phyloP scores from a whole-genome alignment of 2,797 vertebrate species.

The Decapterus maruadsi region DNA sequence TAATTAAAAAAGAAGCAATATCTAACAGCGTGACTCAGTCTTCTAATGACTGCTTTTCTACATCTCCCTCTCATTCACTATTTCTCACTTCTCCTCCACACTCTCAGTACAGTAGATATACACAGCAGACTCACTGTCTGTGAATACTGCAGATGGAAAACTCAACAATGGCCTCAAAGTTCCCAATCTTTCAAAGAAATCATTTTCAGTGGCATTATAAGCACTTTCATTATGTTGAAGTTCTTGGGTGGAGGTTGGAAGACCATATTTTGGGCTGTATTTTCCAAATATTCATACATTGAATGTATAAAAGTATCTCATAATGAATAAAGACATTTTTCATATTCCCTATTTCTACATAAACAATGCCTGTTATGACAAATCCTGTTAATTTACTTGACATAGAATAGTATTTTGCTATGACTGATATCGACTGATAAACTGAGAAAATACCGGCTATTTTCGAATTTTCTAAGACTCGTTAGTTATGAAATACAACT shows the following conservation, averaged over 20 bases:
- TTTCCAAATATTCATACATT: neutral
- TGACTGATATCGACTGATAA: too few species aligned
- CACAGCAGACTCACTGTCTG: neutral
- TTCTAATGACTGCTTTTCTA: slow-evolving; percentile 31
- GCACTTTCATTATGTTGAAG: neutral
- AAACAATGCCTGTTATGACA: neutral
- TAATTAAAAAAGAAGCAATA: slow-evolving; percentile 42
- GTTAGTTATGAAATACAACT: too few species aligned
- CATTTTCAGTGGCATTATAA: slow-evolving; percentile 5
- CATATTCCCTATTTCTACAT: neutral
- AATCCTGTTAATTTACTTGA: too few species aligned
- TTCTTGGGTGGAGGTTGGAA: neutral
- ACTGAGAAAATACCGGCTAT: too few species aligned
- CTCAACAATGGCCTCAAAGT: slow-evolving; percentile 15
- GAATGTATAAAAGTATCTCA: neutral
- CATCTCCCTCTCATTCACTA: slow-evolving; percentile 33
- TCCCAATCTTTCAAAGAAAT: neutral
- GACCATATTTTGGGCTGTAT: neutral
- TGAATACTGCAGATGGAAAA: neutral
- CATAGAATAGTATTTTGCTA: too few species aligned
- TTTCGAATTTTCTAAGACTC: too few species aligned
- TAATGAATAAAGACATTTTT: neutral
- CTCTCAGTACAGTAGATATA: slow-evolving; percentile 1
- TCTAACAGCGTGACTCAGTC: slow-evolving; percentile 61
- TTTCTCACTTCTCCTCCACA: slow-evolving; percentile 19